These are phyloP conservation scores for Danio choprae DNA, from an alignment of 2,797 vertebrate genomes.

Conservation along the genomic window DNA sequence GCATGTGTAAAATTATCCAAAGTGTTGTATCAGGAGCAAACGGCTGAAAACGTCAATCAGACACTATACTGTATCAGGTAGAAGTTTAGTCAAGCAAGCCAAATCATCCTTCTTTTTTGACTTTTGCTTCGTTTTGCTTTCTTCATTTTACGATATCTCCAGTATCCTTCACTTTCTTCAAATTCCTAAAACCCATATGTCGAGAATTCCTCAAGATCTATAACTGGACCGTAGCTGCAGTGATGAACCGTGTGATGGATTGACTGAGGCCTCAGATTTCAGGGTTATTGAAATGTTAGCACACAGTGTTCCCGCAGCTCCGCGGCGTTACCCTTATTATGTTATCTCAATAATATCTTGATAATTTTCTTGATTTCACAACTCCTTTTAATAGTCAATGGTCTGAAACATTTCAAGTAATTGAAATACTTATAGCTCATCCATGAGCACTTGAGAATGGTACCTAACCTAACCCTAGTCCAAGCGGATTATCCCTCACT, in stretches of 20 bases:
- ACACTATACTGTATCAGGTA: conserved; percentile 12
- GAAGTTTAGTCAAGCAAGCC: neutral
- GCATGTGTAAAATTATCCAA: conserved; percentile 33
- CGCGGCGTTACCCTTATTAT: neutral
- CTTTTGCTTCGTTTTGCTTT: neutral
- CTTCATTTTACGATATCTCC: neutral
- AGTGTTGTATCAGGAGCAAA: conserved; percentile 20
- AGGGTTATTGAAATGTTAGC: conserved; percentile 40
- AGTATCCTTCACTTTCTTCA: neutral
- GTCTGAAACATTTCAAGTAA: neutral
- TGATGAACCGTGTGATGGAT: conserved; percentile 30
- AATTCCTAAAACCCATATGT: conserved; percentile 10
- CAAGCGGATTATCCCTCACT: neutral
- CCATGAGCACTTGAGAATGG: no score
- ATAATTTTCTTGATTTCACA: neutral
- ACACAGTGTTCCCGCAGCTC: conserved; percentile 12
- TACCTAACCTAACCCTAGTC: neutral
- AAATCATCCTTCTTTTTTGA: no score
- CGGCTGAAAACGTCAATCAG: neutral
- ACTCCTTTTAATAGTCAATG: neutral
- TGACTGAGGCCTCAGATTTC: conserved; percentile 19
- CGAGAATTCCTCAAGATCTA: conserved; percentile 25
- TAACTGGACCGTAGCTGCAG: neutral
- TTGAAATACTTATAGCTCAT: neutral
- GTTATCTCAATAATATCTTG: neutral